Evolutionary conservation across 2,113 vertebrate genomes (phyloP).

Genomic region (Felis chaus): DNA sequence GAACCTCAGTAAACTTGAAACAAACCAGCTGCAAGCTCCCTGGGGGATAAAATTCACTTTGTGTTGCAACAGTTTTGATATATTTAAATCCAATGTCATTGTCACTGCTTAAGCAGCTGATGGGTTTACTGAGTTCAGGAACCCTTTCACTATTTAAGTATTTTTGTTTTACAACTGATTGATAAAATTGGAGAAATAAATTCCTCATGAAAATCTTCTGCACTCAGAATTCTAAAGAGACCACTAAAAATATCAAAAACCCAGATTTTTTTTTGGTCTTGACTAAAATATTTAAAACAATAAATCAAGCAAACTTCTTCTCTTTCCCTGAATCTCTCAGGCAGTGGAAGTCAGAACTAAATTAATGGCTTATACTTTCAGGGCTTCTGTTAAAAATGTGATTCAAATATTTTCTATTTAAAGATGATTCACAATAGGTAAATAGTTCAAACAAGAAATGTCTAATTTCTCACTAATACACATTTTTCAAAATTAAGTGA

Average conservation of each 20-base stretch:
- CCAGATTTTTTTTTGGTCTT: constrained; percentile 14
- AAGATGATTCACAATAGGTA: constrained; percentile 25
- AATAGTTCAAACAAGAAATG: constrained; percentile 8
- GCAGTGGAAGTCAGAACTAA: constrained; percentile 40
- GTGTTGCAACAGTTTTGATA: constrained; percentile 70
- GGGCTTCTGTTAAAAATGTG: constrained; percentile 56
- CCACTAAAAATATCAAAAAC: constrained; percentile 53
- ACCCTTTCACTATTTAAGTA: constrained; percentile 71
- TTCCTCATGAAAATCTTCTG: constrained; percentile 58
- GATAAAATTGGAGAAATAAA: constrained; percentile 75
- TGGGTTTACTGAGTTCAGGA: constrained; percentile 76
- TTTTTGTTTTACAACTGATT: constrained; percentile 76
- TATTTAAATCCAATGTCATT: constrained; percentile 50
- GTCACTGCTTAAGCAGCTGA: constrained; percentile 58
- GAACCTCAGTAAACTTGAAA: constrained; percentile 75
- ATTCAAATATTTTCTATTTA: constrained; percentile 56
- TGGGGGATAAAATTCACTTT: constrained; percentile 63
- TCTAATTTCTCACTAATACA: constrained; percentile 2
- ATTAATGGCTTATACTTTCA: constrained; percentile 39
- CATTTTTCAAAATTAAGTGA: constrained; percentile 22
- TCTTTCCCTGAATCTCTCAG: constrained; percentile 27
- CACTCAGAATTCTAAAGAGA: constrained; percentile 64
- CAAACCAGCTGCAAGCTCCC: constrained; percentile 78
- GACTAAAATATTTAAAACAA: constrained; percentile 47
- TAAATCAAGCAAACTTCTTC: constrained; percentile 49